Evolutionary conservation across 1,140 invertebrate species (phyloP).

Genomic region (Drosophila auraria): DNA sequence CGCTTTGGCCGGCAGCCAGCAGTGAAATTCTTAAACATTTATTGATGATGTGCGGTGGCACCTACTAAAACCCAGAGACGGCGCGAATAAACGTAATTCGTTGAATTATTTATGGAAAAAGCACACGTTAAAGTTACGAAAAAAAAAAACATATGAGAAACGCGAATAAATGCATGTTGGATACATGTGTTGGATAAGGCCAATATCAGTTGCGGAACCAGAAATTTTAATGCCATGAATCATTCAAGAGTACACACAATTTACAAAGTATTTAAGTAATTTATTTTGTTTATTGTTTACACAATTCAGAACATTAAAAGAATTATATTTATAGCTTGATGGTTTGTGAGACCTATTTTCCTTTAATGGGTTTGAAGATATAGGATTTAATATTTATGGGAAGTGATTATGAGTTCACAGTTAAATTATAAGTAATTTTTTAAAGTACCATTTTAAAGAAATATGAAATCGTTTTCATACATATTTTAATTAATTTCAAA

Average conservation of each 20-base stretch:
- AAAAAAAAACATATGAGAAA: slow-evolving; percentile 11
- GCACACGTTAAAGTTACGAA: slow-evolving; percentile 11
- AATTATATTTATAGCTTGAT: not conserved
- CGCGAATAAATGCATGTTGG: slow-evolving; percentile 13
- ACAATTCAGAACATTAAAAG: not conserved
- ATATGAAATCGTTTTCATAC: no score
- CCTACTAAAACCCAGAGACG: slow-evolving; percentile 25
- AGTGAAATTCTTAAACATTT: slow-evolving; percentile 42
- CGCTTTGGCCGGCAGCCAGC: slow-evolving; percentile 51
- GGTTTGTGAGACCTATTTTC: not conserved
- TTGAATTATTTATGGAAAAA: slow-evolving; percentile 32
- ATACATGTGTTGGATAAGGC: not conserved
- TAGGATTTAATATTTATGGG: no score
- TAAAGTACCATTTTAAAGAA: no score
- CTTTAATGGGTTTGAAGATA: not conserved
- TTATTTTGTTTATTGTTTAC: slow-evolving; percentile 13
- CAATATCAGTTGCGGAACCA: slow-evolving; percentile 8
- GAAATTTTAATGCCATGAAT: slow-evolving; percentile 11
- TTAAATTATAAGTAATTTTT: no score
- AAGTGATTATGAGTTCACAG: no score
- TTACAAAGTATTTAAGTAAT: slow-evolving; percentile 10
- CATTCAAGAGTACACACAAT: not conserved
- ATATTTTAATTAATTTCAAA: not conserved
- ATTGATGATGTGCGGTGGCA: slow-evolving; percentile 15
- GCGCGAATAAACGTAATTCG: slow-evolving; percentile 29